phyloP scores from a whole-genome alignment of 2,113 vertebrate species.

The Tichodroma muraria region DNA sequence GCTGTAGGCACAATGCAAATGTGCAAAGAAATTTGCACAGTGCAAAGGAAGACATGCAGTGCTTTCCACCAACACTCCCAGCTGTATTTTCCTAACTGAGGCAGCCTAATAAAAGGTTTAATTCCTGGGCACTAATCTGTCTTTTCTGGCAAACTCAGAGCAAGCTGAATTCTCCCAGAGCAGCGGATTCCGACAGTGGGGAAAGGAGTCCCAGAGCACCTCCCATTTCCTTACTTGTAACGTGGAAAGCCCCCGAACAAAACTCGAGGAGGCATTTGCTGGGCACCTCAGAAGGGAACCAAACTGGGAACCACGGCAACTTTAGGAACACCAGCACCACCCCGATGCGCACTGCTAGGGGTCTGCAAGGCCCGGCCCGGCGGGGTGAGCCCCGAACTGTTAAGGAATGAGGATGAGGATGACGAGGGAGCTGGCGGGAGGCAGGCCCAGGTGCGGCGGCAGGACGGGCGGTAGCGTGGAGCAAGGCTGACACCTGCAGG shows the following conservation, averaged over 20 bases:
- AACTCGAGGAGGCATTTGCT: background rate
- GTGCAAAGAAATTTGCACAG: background rate
- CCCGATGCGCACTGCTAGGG: too few relatives aligned
- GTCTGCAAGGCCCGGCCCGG: background rate
- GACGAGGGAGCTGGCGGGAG: background rate
- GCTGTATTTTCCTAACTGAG: background rate
- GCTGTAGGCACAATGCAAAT: background rate
- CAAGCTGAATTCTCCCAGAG: background rate
- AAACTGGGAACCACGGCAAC: background rate
- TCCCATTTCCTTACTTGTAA: background rate
- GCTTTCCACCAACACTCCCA: background rate
- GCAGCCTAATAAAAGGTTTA: background rate
- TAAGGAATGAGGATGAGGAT: background rate
- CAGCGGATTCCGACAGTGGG: background rate
- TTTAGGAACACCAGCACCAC: background rate
- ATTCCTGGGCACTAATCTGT: background rate
- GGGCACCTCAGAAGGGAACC: background rate
- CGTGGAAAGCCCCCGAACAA: accelerated
- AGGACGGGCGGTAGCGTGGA: background rate
- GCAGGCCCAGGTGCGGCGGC: background rate
- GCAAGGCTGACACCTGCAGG: background rate
- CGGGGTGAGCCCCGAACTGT: background rate
- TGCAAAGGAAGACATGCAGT: background rate
- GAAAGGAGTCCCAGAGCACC: background rate
- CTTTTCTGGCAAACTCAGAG: background rate